Percentiles rank a stretch among this genome's conserved stretches.
These are phyloP conservation scores for Macropis europaea DNA, from an alignment of 2,888 invertebrate genomes.

Conservation along the genomic window DNA sequence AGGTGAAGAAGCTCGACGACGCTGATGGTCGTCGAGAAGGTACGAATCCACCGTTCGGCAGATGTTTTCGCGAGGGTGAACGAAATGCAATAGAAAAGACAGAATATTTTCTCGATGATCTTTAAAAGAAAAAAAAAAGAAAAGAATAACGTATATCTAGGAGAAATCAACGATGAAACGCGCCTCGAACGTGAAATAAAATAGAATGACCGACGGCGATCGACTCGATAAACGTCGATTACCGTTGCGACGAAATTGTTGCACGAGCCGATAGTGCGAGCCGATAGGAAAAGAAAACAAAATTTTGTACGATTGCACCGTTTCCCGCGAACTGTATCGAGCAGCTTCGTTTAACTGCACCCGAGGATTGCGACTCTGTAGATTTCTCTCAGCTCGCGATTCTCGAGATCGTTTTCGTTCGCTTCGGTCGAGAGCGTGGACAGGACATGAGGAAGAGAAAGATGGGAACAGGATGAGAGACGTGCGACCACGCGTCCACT, in stretches of 20 bases:
- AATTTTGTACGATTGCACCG: conserved; percentile 36
- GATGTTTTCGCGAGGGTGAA: too few relatives aligned
- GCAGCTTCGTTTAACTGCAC: conserved; percentile 27
- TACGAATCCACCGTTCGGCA: too few relatives aligned
- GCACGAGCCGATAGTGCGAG: conserved; percentile 1
- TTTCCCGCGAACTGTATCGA: conserved; percentile 29
- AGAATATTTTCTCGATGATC: too few relatives aligned
- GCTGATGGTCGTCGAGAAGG: too few relatives aligned
- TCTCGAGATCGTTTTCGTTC: not conserved
- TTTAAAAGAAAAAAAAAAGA: not conserved
- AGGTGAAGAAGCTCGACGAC: too few relatives aligned
- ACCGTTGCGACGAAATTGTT: conserved; percentile 30
- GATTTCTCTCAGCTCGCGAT: not conserved
- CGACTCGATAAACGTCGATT: conserved; percentile 38
- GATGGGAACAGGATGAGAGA: not conserved
- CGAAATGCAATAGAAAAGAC: too few relatives aligned
- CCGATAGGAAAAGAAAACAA: not conserved
- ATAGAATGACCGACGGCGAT: too few relatives aligned
- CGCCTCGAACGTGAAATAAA: conserved; percentile 18
- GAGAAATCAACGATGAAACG: not conserved
- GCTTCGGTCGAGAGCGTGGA: conserved; percentile 1
- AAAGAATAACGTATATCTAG: not conserved
- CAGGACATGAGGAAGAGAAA: not conserved
- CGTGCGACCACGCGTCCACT: conserved; percentile 2
- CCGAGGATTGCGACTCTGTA: conserved; percentile 26